These are phyloP conservation scores for Ephestia elutella DNA, from an alignment of 1,140 invertebrate genomes.

Conservation along the genomic window DNA sequence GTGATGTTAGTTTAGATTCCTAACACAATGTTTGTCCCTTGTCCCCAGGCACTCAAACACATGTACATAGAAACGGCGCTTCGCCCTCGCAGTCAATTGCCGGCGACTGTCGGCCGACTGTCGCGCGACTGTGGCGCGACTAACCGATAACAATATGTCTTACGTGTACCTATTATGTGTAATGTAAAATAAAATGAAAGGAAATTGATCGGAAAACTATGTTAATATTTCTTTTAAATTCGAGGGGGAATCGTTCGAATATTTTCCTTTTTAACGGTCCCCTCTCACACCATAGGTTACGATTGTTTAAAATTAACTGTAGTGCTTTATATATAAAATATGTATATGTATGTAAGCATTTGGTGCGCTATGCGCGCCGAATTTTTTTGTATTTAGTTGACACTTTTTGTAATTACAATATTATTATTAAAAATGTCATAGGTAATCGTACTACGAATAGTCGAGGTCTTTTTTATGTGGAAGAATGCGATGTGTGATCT, in stretches of 20 bases:
- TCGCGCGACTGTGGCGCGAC: slow-evolving; percentile 1
- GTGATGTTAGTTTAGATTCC: too few species aligned
- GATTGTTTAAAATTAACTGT: slow-evolving; percentile 57
- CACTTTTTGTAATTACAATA: slow-evolving; percentile 70
- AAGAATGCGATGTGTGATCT: slow-evolving; percentile 61
- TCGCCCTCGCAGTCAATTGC: slow-evolving; percentile 21
- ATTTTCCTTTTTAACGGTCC: slow-evolving; percentile 10
- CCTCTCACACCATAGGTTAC: slow-evolving; percentile 41
- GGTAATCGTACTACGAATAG: slow-evolving; percentile 40
- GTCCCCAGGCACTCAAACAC: slow-evolving; percentile 21
- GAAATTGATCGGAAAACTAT: slow-evolving; percentile 42
- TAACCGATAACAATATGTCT: slow-evolving; percentile 19
- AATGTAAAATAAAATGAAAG: slow-evolving; percentile 53
- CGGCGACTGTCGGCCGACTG: not conserved
- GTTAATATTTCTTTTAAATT: slow-evolving; percentile 50
- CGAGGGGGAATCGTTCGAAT: slow-evolving; percentile 17
- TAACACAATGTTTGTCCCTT: too few species aligned
- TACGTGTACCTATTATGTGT: slow-evolving; percentile 36
- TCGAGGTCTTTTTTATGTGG: slow-evolving; percentile 67
- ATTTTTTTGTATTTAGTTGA: slow-evolving; percentile 70
- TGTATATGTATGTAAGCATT: slow-evolving; percentile 68
- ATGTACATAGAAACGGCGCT: slow-evolving; percentile 29
- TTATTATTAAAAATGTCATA: slow-evolving; percentile 51
- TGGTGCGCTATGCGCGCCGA: slow-evolving; percentile 64
- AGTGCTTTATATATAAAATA: slow-evolving; percentile 59